These are phyloP conservation scores for Beroe forskalii DNA, from an alignment of 37 sponge, comb jelly and placozoan species.

Conservation along the genomic window DNA sequence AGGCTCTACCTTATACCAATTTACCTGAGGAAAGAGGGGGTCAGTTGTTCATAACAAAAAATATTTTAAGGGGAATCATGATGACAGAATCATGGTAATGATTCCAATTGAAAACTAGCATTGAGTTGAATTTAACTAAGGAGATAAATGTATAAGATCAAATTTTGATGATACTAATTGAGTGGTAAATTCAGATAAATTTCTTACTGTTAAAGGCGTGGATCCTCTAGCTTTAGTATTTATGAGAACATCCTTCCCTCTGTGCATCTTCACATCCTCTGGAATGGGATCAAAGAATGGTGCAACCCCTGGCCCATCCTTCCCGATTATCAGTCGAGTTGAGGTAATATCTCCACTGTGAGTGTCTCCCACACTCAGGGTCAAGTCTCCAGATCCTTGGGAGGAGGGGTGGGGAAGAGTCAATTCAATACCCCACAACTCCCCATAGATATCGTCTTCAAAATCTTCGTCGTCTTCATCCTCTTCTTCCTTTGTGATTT, in stretches of 20 bases:
- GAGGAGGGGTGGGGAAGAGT: slow-evolving; percentile 6
- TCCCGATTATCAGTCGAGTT: background rate
- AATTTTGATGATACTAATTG: no score
- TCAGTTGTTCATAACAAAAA: no score
- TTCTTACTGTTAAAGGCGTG: background rate
- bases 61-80: no score
- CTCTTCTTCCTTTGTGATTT: background rate
- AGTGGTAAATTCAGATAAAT: no score
- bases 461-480: background rate
- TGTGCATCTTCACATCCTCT: background rate
- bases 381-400: background rate
- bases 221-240: slow-evolving; percentile 2
- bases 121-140: no score
- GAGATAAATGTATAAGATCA: no score
- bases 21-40: background rate
- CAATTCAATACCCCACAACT: background rate
- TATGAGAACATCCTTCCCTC: background rate
- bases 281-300: slow-evolving; percentile 49
- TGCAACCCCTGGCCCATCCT: background rate
- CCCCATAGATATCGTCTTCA: no score
- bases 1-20: background rate
- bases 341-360: background rate
- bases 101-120: no score
- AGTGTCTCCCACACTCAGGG: background rate
- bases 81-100: no score